Conservation (phyloP, 2,888 invertebrate genomes). For the Caenorhabditis becei region DNA sequence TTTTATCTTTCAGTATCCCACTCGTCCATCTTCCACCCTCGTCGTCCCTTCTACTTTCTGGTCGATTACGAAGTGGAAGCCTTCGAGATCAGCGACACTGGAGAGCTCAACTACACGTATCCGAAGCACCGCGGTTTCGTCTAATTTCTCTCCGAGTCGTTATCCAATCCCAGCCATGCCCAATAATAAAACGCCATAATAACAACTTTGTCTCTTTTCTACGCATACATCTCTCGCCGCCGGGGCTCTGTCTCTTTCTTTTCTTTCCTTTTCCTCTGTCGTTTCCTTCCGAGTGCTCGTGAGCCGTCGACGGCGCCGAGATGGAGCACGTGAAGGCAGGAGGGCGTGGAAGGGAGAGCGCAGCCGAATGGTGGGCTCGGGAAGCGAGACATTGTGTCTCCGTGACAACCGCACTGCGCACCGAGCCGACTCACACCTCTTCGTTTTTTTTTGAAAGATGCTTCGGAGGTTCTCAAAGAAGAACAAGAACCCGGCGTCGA, state of each 20-base stretch:
- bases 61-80: conserved; percentile 59
- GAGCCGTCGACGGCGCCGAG: neutral
- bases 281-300: neutral
- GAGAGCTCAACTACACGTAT: conserved; percentile 50
- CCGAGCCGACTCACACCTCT: neutral
- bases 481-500: conserved; percentile 8
- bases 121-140: conserved; percentile 39
- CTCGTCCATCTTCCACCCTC: conserved; percentile 12
- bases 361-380: conserved; percentile 25
- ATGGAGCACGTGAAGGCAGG: conserved; percentile 5
- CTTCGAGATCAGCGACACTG: conserved; percentile 53
- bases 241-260: neutral
- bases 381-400: conserved; percentile 49
- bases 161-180: neutral
- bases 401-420: conserved; percentile 44
- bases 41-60: conserved; percentile 55
- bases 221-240: neutral
- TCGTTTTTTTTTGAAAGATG: conserved; percentile 22
- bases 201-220: conserved; percentile 8
- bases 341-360: conserved; percentile 15
- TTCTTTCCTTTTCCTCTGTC: conserved; percentile 2
- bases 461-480: conserved; percentile 57
- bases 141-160: neutral
- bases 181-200: conserved; percentile 3
- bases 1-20: conserved; percentile 26